These are phyloP conservation scores for Stomorhina lunata DNA, from an alignment of 2,888 invertebrate genomes.

Conservation along the genomic window DNA sequence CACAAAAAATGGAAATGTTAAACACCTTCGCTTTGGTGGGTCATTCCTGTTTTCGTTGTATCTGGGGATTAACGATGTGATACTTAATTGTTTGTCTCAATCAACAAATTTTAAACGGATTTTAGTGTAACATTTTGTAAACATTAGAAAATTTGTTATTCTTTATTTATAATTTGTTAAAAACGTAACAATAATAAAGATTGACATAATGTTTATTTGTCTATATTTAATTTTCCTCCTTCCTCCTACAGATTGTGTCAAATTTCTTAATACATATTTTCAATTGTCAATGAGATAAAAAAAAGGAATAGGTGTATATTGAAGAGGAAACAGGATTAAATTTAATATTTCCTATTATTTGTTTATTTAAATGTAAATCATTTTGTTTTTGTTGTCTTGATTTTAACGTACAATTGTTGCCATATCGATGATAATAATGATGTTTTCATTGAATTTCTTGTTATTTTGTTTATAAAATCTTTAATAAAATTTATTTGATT, in stretches of 20 bases:
- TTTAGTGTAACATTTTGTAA: neutral
- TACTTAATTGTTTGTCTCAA: slow-evolving; percentile 1
- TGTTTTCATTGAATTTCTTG: neutral
- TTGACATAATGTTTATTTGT: slow-evolving; percentile 24
- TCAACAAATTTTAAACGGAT: neutral
- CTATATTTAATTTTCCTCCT: neutral
- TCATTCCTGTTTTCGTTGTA: neutral
- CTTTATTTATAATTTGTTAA: slow-evolving; percentile 10
- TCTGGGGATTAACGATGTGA: neutral
- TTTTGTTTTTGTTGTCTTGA: neutral
- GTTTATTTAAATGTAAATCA: neutral
- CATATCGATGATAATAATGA: slow-evolving; percentile 13
- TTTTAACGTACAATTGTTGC: neutral
- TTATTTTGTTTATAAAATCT: slow-evolving; percentile 3
- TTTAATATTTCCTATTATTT: too few relatives aligned
- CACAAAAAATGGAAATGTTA: neutral
- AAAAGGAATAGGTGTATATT: neutral
- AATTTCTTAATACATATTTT: neutral
- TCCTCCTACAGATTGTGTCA: neutral
- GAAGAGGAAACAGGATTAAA: slow-evolving; percentile 21
- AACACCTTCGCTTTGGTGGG: neutral
- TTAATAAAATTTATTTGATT: neutral
- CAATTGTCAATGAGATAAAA: neutral
- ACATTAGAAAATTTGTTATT: neutral
- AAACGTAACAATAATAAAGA: neutral